Percentiles rank a stretch among this genome's conserved stretches.
Evolutionary conservation across 2,888 invertebrate species (phyloP).

Genomic region (Hipparchia semele): DNA sequence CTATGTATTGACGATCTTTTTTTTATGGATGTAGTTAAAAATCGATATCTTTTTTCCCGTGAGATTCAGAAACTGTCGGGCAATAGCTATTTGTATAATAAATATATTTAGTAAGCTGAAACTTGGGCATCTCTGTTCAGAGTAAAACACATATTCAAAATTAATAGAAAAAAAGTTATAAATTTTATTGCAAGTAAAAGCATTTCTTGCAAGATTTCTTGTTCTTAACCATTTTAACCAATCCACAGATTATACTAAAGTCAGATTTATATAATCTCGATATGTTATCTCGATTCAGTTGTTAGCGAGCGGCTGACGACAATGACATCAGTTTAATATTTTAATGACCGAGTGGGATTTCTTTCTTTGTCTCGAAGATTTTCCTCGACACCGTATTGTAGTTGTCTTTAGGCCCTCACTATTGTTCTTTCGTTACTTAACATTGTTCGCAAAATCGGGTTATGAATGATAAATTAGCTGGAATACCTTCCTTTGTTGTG

Average conservation of each 20-base stretch:
- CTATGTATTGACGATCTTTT: too few species aligned
- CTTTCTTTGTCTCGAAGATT: conserved; percentile 8
- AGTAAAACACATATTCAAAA: too few species aligned
- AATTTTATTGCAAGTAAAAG: too few species aligned
- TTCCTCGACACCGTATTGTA: conserved; percentile 5
- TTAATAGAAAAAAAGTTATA: too few species aligned
- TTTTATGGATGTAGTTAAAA: too few species aligned
- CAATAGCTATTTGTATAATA: too few species aligned
- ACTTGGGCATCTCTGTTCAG: too few species aligned
- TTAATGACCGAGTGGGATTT: conserved; percentile 1
- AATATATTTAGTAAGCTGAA: too few species aligned
- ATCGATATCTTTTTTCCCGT: too few species aligned
- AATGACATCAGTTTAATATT: conserved; percentile 5
- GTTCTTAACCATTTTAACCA: too few species aligned
- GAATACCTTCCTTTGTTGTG: neutral
- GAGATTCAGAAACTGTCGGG: too few species aligned
- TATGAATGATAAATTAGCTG: neutral
- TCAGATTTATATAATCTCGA: neutral
- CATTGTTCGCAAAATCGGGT: neutral
- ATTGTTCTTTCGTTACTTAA: neutral
- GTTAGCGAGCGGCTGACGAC: neutral
- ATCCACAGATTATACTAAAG: neutral
- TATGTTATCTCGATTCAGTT: neutral
- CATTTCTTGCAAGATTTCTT: too few species aligned
- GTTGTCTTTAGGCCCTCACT: neutral